Percentiles rank a stretch among this genome's conserved stretches.
Evolutionary conservation across 2,888 invertebrate genomes (phyloP).

Genomic region (Isoperla grammatica): DNA sequence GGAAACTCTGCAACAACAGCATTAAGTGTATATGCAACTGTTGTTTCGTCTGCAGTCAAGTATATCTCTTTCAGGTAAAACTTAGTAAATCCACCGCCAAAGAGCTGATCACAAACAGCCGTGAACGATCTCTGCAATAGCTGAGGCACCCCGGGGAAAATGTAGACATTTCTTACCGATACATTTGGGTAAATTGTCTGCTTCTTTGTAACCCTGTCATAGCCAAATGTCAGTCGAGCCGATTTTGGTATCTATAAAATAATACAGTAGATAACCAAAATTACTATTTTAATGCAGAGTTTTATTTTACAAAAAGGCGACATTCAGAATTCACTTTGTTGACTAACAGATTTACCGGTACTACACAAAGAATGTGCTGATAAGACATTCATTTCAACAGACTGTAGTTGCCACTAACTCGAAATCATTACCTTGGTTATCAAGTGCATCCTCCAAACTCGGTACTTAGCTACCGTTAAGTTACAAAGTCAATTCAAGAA

Average conservation of each 20-base stretch:
- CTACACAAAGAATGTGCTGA: no score
- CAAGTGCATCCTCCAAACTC: no score
- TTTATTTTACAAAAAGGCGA: no score
- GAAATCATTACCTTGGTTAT: no score
- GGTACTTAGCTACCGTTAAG: no score
- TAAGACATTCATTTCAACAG: no score
- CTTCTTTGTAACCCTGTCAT: constrained; percentile 36
- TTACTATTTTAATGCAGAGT: neutral
- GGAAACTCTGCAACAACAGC: constrained; percentile 45
- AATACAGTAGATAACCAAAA: constrained; percentile 40
- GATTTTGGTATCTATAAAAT: constrained; percentile 50
- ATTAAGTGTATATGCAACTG: constrained; percentile 44
- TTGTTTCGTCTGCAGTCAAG: constrained; percentile 46
- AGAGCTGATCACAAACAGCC: constrained; percentile 36
- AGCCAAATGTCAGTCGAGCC: constrained; percentile 44
- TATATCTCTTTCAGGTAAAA: constrained; percentile 45
- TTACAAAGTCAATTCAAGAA: no score
- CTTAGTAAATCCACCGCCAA: constrained; percentile 33
- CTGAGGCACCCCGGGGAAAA: constrained; percentile 66
- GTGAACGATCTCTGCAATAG: constrained; percentile 45
- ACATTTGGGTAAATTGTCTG: constrained; percentile 45
- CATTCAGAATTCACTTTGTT: no score
- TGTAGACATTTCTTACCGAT: constrained; percentile 55
- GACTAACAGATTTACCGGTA: no score
- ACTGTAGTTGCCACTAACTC: no score